Base-by-base conservation (phyloP, 2,888 invertebrate species). In the Hesperia comma region DNA sequence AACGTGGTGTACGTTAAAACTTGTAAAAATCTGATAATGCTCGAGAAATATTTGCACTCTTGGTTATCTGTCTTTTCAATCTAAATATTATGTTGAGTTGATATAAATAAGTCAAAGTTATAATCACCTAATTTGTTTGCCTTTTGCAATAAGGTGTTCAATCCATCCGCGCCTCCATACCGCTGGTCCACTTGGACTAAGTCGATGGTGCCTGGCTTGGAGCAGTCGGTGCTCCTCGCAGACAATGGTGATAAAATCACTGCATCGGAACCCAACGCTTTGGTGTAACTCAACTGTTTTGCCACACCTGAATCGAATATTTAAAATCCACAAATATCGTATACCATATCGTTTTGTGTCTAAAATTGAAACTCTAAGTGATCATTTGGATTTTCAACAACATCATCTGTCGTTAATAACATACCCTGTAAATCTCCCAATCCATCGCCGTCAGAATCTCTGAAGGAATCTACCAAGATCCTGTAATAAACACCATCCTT, bases 381-480 rank as follows among this genome's bases (percentile, higher is more conserved):
- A n/a, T n/a, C n/a, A n/a, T n/a, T n/a, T n/a, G n/a, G n/a, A n/a
- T n/a, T n/a, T 4, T 26, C 26, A 6, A 19, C 1, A 49, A 49
- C 1, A 46, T 46, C 17, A 19, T 19, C 46, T 19, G 10, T 49
- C 32, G 12, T n/a, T 7, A 53, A 7, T 66, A 41, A 53, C 74
- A 81, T 83, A 94, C 98, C 98, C 81, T 92, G 93, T 5, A 98
- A 83, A 84, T 98, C 98, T 0, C 98, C 98, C n/a, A 96, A 86
- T 5, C 98, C 98, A 82, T 98, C 96, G 0, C 95, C 95, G 81
- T 97, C 90, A 0, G 94, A 93, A 83, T 99, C 98, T 79, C 94
- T 95, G 87, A 97, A 98, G 0, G 98, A 97, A 72, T 96, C 94
- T 0, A 97, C 96, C 78, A 96, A 95, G 40, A 98, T 93, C 82